Evolutionary conservation across 23 tunicate genomes (phyloP).

Genomic region (Diplosoma virens): DNA sequence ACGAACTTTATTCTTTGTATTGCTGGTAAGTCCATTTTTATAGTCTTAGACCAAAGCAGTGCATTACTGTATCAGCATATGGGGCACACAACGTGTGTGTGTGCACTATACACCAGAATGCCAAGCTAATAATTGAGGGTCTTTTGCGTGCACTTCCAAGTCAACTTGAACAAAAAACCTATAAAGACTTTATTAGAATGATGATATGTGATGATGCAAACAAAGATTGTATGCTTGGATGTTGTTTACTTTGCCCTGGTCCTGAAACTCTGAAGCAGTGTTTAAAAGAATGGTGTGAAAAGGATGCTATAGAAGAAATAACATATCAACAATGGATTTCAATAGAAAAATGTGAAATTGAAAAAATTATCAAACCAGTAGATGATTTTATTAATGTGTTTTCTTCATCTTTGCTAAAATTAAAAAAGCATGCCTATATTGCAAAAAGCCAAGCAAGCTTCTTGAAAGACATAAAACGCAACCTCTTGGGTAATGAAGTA

Average conservation of each 20-base stretch:
- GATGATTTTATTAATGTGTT: neutral
- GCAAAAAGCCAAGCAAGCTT: neutral
- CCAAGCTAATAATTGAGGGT: neutral
- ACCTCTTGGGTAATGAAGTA: neutral
- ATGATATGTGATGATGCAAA: neutral
- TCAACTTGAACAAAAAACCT: neutral
- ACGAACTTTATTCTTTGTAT: neutral
- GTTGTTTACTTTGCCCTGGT: neutral
- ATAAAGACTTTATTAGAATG: constrained; percentile 6
- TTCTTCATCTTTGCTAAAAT: neutral
- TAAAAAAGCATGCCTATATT: neutral
- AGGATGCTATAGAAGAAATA: too few relatives aligned
- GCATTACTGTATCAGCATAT: neutral
- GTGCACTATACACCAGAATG: constrained; percentile 21
- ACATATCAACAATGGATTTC: constrained; percentile 15
- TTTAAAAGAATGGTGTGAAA: neutral
- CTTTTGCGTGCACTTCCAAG: too few relatives aligned
- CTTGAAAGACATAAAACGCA: neutral
- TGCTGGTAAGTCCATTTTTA: neutral
- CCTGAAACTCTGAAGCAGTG: neutral
- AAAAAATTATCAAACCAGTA: neutral
- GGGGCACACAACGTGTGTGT: constrained; percentile 3
- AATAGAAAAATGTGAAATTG: neutral
- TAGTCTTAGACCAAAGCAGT: constrained; percentile 4
- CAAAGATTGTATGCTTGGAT: neutral